Evolutionary conservation across 2,797 vertebrate genomes (phyloP).

Genomic region (Lagocephalus sceleratus): DNA sequence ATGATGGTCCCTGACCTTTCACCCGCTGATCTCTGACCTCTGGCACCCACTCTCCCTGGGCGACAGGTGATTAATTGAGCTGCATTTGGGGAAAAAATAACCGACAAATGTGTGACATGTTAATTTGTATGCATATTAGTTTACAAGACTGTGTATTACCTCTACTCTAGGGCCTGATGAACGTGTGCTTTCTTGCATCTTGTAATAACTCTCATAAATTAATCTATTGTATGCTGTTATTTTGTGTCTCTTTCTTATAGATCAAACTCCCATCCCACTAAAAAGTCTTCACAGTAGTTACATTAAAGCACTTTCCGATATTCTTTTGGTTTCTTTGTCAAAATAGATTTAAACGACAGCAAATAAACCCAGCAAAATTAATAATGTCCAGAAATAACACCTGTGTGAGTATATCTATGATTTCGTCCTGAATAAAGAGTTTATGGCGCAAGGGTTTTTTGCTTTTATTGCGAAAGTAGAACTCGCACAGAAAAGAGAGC

Average conservation of each 20-base stretch:
- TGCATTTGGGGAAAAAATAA: conserved; percentile 2
- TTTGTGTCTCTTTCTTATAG: too few relatives aligned
- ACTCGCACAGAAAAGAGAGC: conserved; percentile 4
- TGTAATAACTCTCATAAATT: neutral
- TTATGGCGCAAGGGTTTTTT: neutral
- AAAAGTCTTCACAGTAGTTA: too few relatives aligned
- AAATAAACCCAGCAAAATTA: too few relatives aligned
- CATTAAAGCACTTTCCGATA: too few relatives aligned
- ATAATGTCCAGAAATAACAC: too few relatives aligned
- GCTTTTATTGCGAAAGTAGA: conserved; percentile 13
- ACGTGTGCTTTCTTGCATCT: neutral
- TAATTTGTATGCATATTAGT: neutral
- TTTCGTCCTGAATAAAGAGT: neutral
- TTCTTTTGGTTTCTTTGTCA: too few relatives aligned
- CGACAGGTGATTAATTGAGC: conserved; percentile 52
- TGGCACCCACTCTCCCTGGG: conserved; percentile 29
- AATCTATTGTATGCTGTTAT: neutral
- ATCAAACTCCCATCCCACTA: too few relatives aligned
- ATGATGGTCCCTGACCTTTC: conserved; percentile 49
- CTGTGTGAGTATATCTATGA: neutral
- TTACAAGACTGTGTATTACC: neutral
- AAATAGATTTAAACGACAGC: too few relatives aligned
- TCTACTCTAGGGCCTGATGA: too few relatives aligned
- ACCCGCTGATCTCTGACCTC: conserved; percentile 48
- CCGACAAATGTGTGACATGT: neutral